Evolutionary conservation across 2,888 invertebrate species (phyloP), one percentile per base, ranked within the genome.

Genomic region (Microctonus aethiopoides): DNA sequence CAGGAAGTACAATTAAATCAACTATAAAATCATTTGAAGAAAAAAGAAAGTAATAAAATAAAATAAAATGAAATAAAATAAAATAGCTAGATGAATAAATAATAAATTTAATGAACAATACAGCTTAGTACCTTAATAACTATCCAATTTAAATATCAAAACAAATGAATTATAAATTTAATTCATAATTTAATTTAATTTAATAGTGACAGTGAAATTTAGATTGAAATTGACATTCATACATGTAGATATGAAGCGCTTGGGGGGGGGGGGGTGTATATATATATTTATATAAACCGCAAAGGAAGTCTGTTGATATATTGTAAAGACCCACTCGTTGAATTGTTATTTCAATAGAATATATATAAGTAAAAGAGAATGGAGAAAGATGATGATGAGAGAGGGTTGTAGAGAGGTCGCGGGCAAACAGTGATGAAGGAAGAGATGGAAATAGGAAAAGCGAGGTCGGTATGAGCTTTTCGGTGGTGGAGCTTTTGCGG

Each of bases 401-500:
- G 60, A 72, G n/a, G n/a, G 16, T 16, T 9, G 20, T 2, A 32
- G 57, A 57, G 57, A 57, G 34, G 16, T 46, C 16, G 29, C 6
- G 46, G 9, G 16, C 20, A n/a, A 0, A 46, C 16, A 16, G 7
- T 46, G 46, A 46, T 46, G 46, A 46, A 46, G 16, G 20, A 16
- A n/a, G 39, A 51, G 68, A 46, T 16, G 46, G 4, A n/a, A 16
- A 29, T 29, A 29, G 4, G 16, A 61, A 34, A 59, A 67, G 66
- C 73, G 73, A 76, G 74, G 72, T 68, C 71, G 67, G 72, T 70
- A 76, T 77, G 79, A 81, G 78, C 82, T 83, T 81, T 83, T 83
- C 77, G 80, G 82, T 77, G 79, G 80, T 78, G 78, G 70, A 70
- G 72, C 72, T 82, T 84, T 78, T 81, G 84, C 77, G 80, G 81